Conservation (phyloP, 2,113 vertebrate genomes). For the Alethe diademata region DNA sequence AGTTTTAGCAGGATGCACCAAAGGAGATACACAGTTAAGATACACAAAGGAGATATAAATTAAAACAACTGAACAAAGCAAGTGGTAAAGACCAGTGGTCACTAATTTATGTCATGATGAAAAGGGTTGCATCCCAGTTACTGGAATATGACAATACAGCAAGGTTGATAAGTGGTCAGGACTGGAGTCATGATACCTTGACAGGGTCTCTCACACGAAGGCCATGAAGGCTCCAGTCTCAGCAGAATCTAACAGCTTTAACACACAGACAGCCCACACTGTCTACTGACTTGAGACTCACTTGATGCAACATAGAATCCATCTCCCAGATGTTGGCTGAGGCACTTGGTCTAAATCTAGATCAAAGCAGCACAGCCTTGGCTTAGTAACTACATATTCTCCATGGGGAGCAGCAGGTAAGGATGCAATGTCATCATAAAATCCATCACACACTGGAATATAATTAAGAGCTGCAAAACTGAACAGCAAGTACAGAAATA, state of each 20-base stretch:
- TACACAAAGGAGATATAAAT: not conserved
- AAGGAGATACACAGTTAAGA: not conserved
- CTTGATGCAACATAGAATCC: not conserved
- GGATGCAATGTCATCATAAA: not conserved
- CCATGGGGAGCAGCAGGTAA: not conserved
- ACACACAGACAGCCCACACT: not conserved
- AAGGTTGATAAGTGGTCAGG: not conserved
- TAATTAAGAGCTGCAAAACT: not conserved
- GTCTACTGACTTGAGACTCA: not conserved
- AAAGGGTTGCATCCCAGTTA: not conserved
- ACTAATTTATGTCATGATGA: not conserved
- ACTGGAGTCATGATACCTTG: not conserved
- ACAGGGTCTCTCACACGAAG: not conserved
- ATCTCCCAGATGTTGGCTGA: not conserved
- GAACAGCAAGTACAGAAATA: not conserved
- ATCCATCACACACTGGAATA: not conserved
- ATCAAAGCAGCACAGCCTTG: not conserved
- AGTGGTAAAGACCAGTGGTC: not conserved
- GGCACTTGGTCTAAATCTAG: not conserved
- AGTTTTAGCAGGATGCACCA: not conserved
- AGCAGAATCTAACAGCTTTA: not conserved
- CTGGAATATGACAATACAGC: not conserved
- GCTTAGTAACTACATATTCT: not conserved
- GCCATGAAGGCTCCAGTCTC: not conserved
- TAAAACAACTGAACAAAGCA: not conserved